Conservation (phyloP, 2,113 vertebrate species). For the Psilopsiagon aymara region DNA sequence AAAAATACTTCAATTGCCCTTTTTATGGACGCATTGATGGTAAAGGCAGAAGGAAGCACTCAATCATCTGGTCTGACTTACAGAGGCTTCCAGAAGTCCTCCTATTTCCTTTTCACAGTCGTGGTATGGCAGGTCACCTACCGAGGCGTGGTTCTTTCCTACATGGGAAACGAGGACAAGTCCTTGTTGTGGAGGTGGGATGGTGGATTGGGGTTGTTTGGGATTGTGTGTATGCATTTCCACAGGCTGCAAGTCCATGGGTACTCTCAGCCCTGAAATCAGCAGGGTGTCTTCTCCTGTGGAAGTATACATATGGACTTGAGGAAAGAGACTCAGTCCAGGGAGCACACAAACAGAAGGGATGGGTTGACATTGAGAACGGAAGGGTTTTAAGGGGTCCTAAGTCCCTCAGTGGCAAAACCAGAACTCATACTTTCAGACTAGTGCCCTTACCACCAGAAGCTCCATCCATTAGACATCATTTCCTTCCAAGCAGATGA, state of each 20-base stretch:
- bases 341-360: not conserved
- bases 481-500: not conserved
- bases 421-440: not conserved
- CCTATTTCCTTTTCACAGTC: not conserved
- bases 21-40: not conserved
- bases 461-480: not conserved
- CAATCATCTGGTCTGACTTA: not conserved
- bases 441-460: not conserved
- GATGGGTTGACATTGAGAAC: not conserved
- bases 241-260: rapidly evolving
- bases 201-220: not conserved
- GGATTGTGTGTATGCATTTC: not conserved
- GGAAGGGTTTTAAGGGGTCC: not conserved
- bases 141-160: not conserved
- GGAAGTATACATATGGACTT: not conserved
- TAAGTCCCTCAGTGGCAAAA: not conserved
- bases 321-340: not conserved
- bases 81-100: not conserved
- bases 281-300: not conserved
- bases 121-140: not conserved
- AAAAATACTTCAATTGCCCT: not conserved
- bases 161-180: not conserved
- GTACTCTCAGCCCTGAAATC: not conserved
- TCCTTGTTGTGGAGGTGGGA: not conserved
- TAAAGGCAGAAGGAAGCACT: not conserved